Evolutionary conservation across 2,888 invertebrate species (phyloP).

Genomic region (Hyalella azteca): DNA sequence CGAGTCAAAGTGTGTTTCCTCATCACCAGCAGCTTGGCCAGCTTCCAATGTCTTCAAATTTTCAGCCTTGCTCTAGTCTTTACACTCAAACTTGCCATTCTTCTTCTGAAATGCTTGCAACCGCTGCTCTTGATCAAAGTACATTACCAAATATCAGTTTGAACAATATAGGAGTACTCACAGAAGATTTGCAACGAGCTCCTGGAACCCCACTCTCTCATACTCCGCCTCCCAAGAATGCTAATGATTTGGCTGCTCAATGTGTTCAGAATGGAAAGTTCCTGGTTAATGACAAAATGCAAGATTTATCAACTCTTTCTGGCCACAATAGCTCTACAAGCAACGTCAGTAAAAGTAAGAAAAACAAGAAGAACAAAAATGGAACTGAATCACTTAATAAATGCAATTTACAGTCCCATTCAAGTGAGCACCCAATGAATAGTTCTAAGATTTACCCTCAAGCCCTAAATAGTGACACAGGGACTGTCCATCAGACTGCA

Average conservation of each 20-base stretch:
- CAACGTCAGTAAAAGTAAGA: neutral
- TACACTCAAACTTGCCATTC: neutral
- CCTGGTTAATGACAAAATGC: too few species aligned
- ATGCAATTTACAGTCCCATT: neutral
- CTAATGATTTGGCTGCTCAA: neutral
- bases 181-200: conserved; percentile 22
- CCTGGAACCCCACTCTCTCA: conserved; percentile 23
- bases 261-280: conserved; percentile 15
- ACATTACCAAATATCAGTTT: neutral
- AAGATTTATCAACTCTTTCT: too few species aligned
- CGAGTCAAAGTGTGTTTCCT: neutral
- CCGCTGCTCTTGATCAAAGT: neutral
- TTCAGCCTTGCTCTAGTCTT: neutral
- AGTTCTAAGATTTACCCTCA: neutral
- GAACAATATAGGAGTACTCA: neutral
- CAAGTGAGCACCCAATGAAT: neutral
- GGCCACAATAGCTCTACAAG: neutral
- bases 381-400: neutral
- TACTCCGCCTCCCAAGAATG: conserved; percentile 18
- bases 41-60: conserved; percentile 11
- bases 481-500: neutral
- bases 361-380: conserved; percentile 18
- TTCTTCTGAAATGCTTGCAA: neutral
- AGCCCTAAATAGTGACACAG: neutral
- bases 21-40: conserved; percentile 21